A percentile compares a stretch with the other conserved stretches of the same genome.
These are phyloP conservation scores for Pediacus dermestoides DNA, from an alignment of 2,888 invertebrate genomes.

Conservation along the genomic window DNA sequence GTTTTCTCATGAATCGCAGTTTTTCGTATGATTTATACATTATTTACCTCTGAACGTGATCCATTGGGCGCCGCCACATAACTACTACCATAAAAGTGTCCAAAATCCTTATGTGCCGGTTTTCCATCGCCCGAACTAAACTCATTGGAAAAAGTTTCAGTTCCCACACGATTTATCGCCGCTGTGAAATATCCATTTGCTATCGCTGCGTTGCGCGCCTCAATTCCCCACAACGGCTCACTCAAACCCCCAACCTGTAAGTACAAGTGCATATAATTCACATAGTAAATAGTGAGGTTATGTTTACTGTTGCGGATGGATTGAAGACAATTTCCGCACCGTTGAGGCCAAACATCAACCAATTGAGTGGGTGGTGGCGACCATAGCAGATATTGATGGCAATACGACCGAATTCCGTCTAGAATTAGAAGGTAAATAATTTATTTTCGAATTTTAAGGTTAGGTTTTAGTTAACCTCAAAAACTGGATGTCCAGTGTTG, in stretches of 20 bases:
- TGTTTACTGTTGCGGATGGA: slow-evolving; percentile 86
- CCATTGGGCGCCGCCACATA: slow-evolving; percentile 95
- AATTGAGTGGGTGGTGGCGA: slow-evolving; percentile 95
- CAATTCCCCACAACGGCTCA: slow-evolving; percentile 93
- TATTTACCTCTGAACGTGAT: slow-evolving; percentile 75
- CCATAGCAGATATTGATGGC: slow-evolving; percentile 98
- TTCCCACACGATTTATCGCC: slow-evolving; percentile 91
- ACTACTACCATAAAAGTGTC: slow-evolving; percentile 93
- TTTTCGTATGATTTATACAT: slow-evolving; percentile 2
- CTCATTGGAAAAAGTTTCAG: slow-evolving; percentile 74
- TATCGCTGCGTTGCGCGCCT: slow-evolving; percentile 93
- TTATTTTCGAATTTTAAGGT: slow-evolving; percentile 7
- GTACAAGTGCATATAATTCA: background rate
- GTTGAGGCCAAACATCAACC: slow-evolving; percentile 96
- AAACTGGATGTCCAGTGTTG: slow-evolving; percentile 91
- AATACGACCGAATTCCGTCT: slow-evolving; percentile 80
- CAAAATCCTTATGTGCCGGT: slow-evolving; percentile 73
- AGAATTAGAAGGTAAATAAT: slow-evolving; percentile 31
- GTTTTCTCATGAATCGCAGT: too few relatives aligned
- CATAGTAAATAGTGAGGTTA: background rate
- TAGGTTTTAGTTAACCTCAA: slow-evolving; percentile 54
- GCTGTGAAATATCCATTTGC: slow-evolving; percentile 94
- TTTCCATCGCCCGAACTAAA: slow-evolving; percentile 82
- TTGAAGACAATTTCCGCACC: slow-evolving; percentile 99
- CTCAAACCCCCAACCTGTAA: slow-evolving; percentile 60